Conservation (phyloP, 2,113 vertebrate species). For the Dolichotis patagonum region DNA sequence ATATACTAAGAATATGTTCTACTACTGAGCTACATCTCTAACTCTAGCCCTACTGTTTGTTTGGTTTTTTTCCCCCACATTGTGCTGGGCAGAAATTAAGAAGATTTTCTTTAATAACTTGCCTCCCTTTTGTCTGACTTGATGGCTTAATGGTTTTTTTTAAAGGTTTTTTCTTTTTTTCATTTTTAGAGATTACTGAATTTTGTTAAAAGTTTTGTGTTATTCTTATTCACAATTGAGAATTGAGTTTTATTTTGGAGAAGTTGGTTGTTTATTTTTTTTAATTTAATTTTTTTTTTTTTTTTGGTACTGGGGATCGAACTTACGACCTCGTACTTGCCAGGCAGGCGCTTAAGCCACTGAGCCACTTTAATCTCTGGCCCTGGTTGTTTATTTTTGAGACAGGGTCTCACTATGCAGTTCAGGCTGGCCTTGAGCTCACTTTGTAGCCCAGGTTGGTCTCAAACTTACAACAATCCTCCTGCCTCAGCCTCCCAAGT, state of each 20-base stretch:
- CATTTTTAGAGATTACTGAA: background rate
- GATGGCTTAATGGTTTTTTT: background rate
- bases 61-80: slow-evolving; percentile 12
- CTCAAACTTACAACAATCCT: no score
- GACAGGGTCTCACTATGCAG: no score
- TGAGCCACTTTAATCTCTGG: no score
- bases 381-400: no score
- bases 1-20: background rate
- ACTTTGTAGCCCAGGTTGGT: no score
- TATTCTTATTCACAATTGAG: slow-evolving; percentile 37
- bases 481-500: no score
- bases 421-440: no score
- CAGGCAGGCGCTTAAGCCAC: no score
- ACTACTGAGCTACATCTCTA: background rate
- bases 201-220: slow-evolving; percentile 53
- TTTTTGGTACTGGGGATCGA: no score
- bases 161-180: background rate
- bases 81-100: slow-evolving; percentile 2
- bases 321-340: no score
- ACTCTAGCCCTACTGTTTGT: background rate
- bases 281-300: no score
- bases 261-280: no score
- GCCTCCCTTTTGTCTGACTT: slow-evolving; percentile 23
- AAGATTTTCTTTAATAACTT: slow-evolving; percentile 35
- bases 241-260: background rate